Conservation (phyloP, 1,140 invertebrate species). For the Magallana angulata region DNA sequence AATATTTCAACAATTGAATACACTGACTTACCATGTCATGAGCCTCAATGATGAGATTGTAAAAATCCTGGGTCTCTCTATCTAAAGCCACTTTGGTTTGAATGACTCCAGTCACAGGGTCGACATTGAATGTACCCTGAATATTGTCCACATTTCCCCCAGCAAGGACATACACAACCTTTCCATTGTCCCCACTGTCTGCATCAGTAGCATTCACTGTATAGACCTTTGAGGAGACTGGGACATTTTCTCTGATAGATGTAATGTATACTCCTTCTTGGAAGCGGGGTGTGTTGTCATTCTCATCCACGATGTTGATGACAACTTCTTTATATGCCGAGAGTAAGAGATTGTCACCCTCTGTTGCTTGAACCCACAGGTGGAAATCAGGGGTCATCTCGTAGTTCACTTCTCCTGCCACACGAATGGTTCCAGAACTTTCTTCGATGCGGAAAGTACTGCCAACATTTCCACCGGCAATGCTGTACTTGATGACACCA, state of each 20-base stretch:
- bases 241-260: constrained; percentile 88
- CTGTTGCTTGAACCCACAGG: constrained; percentile 94
- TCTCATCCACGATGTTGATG: constrained; percentile 72
- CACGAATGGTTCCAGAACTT: constrained; percentile 88
- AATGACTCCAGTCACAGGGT: constrained; percentile 88
- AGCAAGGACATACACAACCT: constrained; percentile 87
- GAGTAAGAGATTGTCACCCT: constrained; percentile 79
- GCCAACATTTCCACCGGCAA: constrained; percentile 94
- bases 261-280: constrained; percentile 90
- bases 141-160: constrained; percentile 78
- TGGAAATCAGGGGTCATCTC: constrained; percentile 91
- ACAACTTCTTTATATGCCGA: constrained; percentile 65
- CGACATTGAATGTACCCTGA: constrained; percentile 50
- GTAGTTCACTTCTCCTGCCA: constrained; percentile 91
- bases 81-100: constrained; percentile 91
- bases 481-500: constrained; percentile 84
- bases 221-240: constrained; percentile 56
- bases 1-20: no score
- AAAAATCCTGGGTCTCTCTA: constrained; percentile 90
- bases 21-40: constrained; percentile 88
- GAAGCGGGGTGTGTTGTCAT: constrained; percentile 96
- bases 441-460: constrained; percentile 90
- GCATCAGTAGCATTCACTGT: constrained; percentile 75
- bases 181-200: constrained; percentile 92
- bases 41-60: constrained; percentile 91